phyloP scores from a whole-genome alignment of 2,888 invertebrate genomes.

The Drosophila crucigera region DNA sequence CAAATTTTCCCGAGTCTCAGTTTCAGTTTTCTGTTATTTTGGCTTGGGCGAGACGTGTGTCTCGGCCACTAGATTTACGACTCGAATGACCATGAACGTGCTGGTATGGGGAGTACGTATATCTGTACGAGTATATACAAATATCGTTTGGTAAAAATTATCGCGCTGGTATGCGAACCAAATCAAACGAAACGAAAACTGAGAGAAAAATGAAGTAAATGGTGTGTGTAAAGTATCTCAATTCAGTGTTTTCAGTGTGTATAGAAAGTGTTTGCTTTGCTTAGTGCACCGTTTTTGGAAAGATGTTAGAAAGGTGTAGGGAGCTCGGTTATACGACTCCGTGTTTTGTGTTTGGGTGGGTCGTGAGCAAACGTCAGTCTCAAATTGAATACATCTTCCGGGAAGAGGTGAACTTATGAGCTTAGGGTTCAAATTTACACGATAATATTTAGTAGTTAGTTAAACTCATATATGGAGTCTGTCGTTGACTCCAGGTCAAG shows the following conservation, averaged over 20 bases:
- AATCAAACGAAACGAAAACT: slow-evolving; percentile 56
- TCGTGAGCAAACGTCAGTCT: slow-evolving; percentile 40
- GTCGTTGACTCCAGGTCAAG: not conserved
- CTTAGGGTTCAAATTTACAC: not conserved
- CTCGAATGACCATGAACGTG: slow-evolving; percentile 80
- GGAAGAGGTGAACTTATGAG: slow-evolving; percentile 5
- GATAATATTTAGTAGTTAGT: not conserved
- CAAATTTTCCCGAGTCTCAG: slow-evolving; percentile 57
- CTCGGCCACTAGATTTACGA: slow-evolving; percentile 73
- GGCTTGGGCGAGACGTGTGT: slow-evolving; percentile 63
- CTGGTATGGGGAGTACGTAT: slow-evolving; percentile 62
- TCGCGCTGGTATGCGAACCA: slow-evolving; percentile 66
- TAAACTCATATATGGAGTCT: not conserved
- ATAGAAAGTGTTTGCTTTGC: slow-evolving; percentile 68
- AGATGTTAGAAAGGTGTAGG: slow-evolving; percentile 54
- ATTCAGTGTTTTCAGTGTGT: slow-evolving; percentile 31
- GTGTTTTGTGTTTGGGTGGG: slow-evolving; percentile 54
- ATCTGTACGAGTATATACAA: not conserved
- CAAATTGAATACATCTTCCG: slow-evolving; percentile 27
- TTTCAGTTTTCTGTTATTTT: slow-evolving; percentile 23
- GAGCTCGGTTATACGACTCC: slow-evolving; percentile 45
- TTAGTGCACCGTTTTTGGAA: slow-evolving; percentile 18
- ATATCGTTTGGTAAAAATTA: slow-evolving; percentile 57
- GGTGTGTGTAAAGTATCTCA: slow-evolving; percentile 55
- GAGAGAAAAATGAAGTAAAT: slow-evolving; percentile 54